A percentile compares a stretch with the other conserved stretches of the same genome.
Conservation (phyloP, 2,888 invertebrate species). For the Eueremaeus valkanovi region DNA sequence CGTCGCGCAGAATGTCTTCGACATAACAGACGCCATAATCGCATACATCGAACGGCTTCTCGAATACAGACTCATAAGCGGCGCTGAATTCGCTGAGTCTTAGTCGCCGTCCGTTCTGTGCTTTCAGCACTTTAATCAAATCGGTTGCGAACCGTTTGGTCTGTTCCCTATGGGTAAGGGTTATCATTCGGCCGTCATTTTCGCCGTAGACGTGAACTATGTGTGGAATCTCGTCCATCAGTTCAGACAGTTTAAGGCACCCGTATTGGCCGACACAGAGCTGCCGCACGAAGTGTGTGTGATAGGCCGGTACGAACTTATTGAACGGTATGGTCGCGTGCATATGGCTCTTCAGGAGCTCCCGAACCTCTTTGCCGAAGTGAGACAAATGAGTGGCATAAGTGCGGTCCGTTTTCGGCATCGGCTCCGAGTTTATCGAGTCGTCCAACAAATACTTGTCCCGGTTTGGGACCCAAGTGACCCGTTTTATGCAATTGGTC, state of each 20-base stretch:
- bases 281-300: constrained; percentile 92
- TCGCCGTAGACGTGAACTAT: constrained; percentile 87
- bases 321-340: constrained; percentile 74
- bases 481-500: not conserved
- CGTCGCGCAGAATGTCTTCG: constrained; percentile 62
- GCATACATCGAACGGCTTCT: constrained; percentile 64
- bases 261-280: constrained; percentile 94
- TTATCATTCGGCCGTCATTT: constrained; percentile 77
- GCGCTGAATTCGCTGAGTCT: constrained; percentile 66
- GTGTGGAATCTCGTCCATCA: constrained; percentile 79
- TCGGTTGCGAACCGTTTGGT: constrained; percentile 84
- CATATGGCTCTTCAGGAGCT: constrained; percentile 73
- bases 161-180: constrained; percentile 82
- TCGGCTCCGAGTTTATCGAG: not conserved
- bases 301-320: constrained; percentile 90
- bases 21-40: constrained; percentile 69
- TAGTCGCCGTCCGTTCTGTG: constrained; percentile 69
- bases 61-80: constrained; percentile 62
- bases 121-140: constrained; percentile 75
- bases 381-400: constrained; percentile 69
- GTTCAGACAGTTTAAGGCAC: constrained; percentile 84
- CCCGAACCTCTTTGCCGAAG: constrained; percentile 80
- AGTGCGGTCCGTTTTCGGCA: constrained; percentile 22
- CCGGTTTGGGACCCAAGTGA: constrained; percentile 3
- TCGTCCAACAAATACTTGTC: not conserved